These are phyloP conservation scores for Charina bottae DNA, from an alignment of 2,113 vertebrate genomes.

Conservation along the genomic window DNA sequence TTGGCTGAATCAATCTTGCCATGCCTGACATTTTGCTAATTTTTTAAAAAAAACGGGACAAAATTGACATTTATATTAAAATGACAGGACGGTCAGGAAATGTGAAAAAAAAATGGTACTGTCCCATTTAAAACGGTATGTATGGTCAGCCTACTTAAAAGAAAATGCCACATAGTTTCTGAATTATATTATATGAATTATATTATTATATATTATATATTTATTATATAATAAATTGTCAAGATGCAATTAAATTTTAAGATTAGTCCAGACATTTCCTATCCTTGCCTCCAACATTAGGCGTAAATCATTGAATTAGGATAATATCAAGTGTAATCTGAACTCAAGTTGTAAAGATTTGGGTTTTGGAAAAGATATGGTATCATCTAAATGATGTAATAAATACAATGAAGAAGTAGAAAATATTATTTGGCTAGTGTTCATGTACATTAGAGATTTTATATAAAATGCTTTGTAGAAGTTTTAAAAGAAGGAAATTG, in stretches of 20 bases:
- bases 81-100: too few species aligned
- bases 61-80: too few species aligned
- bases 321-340: conserved; percentile 8
- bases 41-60: too few species aligned
- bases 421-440: neutral
- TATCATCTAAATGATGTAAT: neutral
- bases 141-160: too few species aligned
- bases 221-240: conserved; percentile 16
- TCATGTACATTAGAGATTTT: neutral
- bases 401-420: neutral
- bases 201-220: too few species aligned
- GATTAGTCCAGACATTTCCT: conserved; percentile 20
- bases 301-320: conserved; percentile 7
- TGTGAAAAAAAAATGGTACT: too few species aligned
- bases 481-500: neutral
- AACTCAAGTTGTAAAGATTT: conserved; percentile 2
- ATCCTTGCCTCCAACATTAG: neutral
- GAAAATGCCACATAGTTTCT: conserved; percentile 2
- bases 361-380: neutral
- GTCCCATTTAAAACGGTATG: too few species aligned
- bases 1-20: too few species aligned
- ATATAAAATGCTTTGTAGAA: neutral
- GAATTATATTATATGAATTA: conserved; percentile 22
- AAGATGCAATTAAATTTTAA: conserved; percentile 12
- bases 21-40: too few species aligned